Percentiles rank a stretch among this genome's conserved stretches.
These are phyloP conservation scores for Borostomias antarcticus DNA, from an alignment of 2,797 vertebrate genomes.

Conservation along the genomic window DNA sequence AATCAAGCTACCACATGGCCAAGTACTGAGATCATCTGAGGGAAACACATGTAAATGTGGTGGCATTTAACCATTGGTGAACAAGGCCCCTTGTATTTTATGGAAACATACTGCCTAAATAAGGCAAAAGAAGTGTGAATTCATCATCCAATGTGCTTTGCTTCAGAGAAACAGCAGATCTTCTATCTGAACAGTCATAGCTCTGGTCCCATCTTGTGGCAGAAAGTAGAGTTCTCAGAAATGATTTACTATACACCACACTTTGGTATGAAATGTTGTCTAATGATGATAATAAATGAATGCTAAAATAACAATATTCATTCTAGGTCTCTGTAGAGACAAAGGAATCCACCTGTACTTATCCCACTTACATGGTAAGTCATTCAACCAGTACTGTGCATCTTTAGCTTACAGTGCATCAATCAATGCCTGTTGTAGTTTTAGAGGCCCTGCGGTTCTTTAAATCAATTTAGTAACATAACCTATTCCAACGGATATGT, in stretches of 20 bases:
- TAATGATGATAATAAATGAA: neutral
- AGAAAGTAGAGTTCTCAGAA: neutral
- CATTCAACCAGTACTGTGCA: neutral
- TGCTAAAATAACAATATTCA: neutral
- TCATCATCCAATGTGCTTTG: neutral
- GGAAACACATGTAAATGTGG: no score
- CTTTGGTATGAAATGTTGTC: neutral
- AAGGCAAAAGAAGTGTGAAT: neutral
- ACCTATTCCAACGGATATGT: neutral
- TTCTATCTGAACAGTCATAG: neutral
- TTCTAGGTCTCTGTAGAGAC: no score
- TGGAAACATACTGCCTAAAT: neutral
- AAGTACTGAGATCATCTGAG: no score
- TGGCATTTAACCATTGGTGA: neutral
- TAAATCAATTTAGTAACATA: neutral
- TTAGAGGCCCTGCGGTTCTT: no score
- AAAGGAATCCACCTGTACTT: neutral
- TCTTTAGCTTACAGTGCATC: no score
- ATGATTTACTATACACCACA: neutral
- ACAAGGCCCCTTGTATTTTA: neutral
- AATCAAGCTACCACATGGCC: no score
- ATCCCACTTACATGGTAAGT: neutral
- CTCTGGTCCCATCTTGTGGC: constrained; percentile 46
- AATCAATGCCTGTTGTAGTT: no score
- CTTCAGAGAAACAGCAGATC: neutral